These are phyloP conservation scores for Ctenodactylus gundi DNA, from an alignment of 2,113 vertebrate genomes.

Conservation along the genomic window DNA sequence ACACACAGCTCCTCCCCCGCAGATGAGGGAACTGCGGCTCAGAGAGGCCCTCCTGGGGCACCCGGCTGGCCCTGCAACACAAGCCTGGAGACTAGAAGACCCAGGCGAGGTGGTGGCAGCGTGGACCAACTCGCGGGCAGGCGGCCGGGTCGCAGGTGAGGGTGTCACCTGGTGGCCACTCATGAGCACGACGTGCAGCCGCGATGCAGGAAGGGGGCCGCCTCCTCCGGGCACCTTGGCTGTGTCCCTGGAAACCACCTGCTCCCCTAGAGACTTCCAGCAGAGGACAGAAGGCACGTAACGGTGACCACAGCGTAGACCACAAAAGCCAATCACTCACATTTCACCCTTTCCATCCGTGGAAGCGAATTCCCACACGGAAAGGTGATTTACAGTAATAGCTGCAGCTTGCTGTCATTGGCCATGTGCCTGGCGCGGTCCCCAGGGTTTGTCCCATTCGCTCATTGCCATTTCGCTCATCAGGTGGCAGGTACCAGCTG, in stretches of 20 bases:
- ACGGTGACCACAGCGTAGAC: not conserved
- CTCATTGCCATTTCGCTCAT: too few species aligned
- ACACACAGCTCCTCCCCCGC: not conserved
- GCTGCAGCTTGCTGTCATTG: not conserved
- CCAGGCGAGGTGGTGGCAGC: not conserved
- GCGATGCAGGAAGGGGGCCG: accelerated
- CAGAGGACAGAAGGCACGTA: not conserved
- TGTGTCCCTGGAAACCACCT: not conserved
- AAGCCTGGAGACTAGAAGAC: too few species aligned
- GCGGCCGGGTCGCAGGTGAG: not conserved
- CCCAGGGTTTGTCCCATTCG: too few species aligned
- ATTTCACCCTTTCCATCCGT: not conserved
- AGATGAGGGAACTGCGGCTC: not conserved
- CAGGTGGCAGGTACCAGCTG: too few species aligned
- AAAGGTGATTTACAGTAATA: not conserved
- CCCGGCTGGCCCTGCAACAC: not conserved
- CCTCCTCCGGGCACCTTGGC: too few species aligned
- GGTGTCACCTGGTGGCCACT: not conserved
- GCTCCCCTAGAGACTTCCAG: not conserved
- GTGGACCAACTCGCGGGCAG: not conserved
- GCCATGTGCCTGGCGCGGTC: accelerated
- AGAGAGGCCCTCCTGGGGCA: not conserved
- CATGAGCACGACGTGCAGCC: not conserved
- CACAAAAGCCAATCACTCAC: not conserved
- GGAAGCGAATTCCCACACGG: not conserved